Evolutionary conservation across 1,140 invertebrate species (phyloP).

Genomic region (Daktulosphaira vitifoliae): DNA sequence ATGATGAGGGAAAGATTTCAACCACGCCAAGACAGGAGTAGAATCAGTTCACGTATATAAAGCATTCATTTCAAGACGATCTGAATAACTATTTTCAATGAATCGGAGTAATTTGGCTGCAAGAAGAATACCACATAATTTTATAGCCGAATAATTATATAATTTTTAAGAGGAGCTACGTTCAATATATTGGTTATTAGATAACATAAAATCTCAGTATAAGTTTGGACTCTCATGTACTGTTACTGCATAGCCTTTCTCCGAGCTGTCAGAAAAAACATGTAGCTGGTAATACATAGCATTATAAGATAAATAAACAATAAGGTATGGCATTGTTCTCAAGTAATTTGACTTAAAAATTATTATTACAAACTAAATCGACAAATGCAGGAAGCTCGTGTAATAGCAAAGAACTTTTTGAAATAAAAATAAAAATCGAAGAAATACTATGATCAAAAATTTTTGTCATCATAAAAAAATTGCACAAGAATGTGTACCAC

Average conservation of each 20-base stretch:
- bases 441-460: no score
- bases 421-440: no score
- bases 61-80: not conserved
- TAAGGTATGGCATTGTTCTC: no score
- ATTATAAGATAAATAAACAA: no score
- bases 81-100: not conserved
- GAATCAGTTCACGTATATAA: not conserved
- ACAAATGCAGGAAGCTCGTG: no score
- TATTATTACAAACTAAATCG: no score
- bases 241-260: not conserved
- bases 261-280: not conserved
- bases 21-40: not conserved
- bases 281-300: no score
- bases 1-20: not conserved
- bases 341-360: no score
- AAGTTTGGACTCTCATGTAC: slow-evolving; percentile 30
- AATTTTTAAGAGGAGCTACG: slow-evolving; percentile 43
- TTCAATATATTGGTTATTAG: slow-evolving; percentile 40
- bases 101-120: slow-evolving; percentile 32
- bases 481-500: no score
- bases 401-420: no score
- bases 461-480: no score
- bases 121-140: slow-evolving; percentile 43
- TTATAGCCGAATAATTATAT: slow-evolving; percentile 43
- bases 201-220: not conserved